These are phyloP conservation scores for Acrobeloides nanus DNA, from an alignment of 2,888 invertebrate species.

Conservation along the genomic window DNA sequence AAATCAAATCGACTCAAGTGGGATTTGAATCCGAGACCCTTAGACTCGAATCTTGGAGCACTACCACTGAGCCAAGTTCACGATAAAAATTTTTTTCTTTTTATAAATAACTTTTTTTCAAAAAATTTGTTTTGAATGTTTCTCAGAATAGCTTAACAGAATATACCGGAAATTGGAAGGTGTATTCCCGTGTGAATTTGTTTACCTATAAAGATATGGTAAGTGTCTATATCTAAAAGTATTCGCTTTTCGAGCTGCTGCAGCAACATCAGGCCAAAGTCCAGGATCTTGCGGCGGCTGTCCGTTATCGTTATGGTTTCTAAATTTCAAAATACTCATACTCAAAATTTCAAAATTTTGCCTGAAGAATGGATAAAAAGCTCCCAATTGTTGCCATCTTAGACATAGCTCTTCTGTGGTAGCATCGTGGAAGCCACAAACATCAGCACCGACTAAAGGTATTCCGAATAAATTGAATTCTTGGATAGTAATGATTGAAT, in stretches of 20 bases:
- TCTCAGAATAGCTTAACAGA: too few relatives aligned
- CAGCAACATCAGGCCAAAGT: slow-evolving; percentile 44
- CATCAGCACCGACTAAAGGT: slow-evolving; percentile 55
- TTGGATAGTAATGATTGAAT: slow-evolving; percentile 33
- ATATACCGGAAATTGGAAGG: too few relatives aligned
- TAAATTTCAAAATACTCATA: slow-evolving; percentile 7
- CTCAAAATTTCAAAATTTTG: slow-evolving; percentile 6
- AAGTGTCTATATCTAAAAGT: slow-evolving; percentile 45
- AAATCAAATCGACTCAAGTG: too few relatives aligned
- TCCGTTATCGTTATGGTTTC: slow-evolving; percentile 48
- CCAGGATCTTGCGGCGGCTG: slow-evolving; percentile 45
- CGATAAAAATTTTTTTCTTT: too few relatives aligned
- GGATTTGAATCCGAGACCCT: too few relatives aligned
- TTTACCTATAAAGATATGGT: slow-evolving; percentile 50
- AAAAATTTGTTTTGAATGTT: too few relatives aligned
- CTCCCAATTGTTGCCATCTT: slow-evolving; percentile 60
- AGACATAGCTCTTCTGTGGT: slow-evolving; percentile 60
- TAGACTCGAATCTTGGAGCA: too few relatives aligned
- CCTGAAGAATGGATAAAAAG: slow-evolving; percentile 47
- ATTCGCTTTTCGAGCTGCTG: slow-evolving; percentile 41
- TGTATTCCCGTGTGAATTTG: too few relatives aligned
- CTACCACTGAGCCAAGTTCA: too few relatives aligned
- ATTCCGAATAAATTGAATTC: slow-evolving; percentile 54
- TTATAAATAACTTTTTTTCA: too few relatives aligned
- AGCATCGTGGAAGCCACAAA: slow-evolving; percentile 58